phyloP scores from a whole-genome alignment of 2,888 invertebrate genomes.

The Philereme transversata region DNA sequence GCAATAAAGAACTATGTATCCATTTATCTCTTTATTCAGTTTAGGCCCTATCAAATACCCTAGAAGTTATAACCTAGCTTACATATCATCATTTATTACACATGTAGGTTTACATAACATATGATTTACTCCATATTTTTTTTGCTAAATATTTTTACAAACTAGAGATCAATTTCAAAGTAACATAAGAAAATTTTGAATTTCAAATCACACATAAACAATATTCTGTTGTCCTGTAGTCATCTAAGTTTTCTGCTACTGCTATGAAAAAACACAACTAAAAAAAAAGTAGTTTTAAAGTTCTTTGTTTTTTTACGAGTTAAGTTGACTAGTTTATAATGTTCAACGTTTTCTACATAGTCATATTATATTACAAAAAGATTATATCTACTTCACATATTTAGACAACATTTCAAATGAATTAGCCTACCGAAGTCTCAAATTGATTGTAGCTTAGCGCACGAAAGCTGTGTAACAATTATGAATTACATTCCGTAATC shows the following conservation, averaged over 20 bases:
- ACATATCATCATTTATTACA: not conserved
- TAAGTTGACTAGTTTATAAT: too few species aligned
- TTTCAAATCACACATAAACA: not conserved
- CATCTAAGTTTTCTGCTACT: too few species aligned
- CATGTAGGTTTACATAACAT: not conserved
- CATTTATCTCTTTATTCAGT: conserved; percentile 41
- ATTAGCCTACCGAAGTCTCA: too few species aligned
- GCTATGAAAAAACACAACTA: too few species aligned
- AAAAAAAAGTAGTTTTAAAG: too few species aligned
- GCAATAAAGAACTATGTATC: conserved; percentile 39
- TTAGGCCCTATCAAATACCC: conserved; percentile 36
- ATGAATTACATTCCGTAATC: not conserved
- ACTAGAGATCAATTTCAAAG: not conserved
- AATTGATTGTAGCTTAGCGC: too few species aligned
- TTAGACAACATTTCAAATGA: too few species aligned
- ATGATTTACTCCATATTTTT: not conserved
- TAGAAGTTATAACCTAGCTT: not conserved
- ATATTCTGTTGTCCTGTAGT: not conserved
- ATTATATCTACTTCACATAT: too few species aligned
- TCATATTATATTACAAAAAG: too few species aligned
- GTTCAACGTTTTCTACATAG: too few species aligned
- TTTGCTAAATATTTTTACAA: not conserved
- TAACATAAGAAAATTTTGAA: not conserved
- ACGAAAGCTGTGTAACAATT: too few species aligned
- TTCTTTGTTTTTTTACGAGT: too few species aligned